These are phyloP conservation scores for Pristionchus entomophagus DNA, from an alignment of 2,888 invertebrate species.

Conservation along the genomic window DNA sequence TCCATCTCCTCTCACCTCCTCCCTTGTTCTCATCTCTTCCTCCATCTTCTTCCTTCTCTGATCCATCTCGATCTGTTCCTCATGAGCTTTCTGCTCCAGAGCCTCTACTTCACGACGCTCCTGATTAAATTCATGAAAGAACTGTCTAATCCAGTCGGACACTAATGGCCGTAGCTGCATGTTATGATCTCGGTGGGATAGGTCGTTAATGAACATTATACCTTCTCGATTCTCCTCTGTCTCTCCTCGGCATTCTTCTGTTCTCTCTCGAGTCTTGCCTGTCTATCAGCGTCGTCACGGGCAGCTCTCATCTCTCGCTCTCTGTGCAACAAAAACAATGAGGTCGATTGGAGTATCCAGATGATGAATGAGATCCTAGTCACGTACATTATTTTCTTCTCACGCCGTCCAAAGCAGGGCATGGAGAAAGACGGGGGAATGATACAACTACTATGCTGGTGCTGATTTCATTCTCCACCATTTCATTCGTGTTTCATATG, in stretches of 20 bases:
- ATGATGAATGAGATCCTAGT: not conserved
- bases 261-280: constrained; percentile 21
- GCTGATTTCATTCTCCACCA: not conserved
- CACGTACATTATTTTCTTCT: too few relatives aligned
- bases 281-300: constrained; percentile 1
- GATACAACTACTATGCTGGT: not conserved
- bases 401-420: not conserved
- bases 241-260: constrained; percentile 44
- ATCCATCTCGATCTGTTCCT: constrained; percentile 4
- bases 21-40: not conserved
- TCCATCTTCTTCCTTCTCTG: constrained; percentile 37
- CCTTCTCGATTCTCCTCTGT: constrained; percentile 47
- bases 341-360: not conserved
- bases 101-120: constrained; percentile 39
- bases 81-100: constrained; percentile 5
- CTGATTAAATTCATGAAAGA: not conserved
- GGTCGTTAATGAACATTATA: not conserved
- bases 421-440: not conserved
- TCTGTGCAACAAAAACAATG: not conserved
- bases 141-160: too few relatives aligned
- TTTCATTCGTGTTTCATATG: not conserved
- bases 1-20: not conserved
- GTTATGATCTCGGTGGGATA: too few relatives aligned
- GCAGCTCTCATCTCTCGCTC: not conserved
- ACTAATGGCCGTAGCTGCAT: too few relatives aligned